phyloP scores from a whole-genome alignment of 1,140 invertebrate genomes.

The Olivierus martensii region DNA sequence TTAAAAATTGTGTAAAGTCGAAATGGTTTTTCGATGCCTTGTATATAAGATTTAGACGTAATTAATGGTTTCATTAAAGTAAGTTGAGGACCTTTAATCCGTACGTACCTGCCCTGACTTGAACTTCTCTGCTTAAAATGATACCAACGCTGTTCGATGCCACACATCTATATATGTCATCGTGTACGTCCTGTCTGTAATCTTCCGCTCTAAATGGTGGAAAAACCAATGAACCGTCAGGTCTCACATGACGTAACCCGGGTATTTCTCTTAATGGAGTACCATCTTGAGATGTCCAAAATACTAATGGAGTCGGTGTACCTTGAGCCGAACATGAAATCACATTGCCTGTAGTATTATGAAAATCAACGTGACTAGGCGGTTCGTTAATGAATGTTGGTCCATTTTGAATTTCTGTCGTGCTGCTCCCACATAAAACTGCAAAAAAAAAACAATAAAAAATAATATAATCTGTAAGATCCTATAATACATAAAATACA shows the following conservation, averaged over 20 bases:
- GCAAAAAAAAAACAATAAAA: too few relatives aligned
- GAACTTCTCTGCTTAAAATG: conserved; percentile 62
- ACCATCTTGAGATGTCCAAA: conserved; percentile 47
- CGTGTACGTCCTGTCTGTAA: conserved; percentile 41
- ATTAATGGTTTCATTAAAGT: conserved; percentile 7
- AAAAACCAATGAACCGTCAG: conserved; percentile 31
- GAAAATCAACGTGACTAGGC: conserved; percentile 78
- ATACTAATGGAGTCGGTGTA: conserved; percentile 75
- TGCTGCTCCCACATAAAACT: too few relatives aligned
- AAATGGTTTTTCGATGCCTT: neutral
- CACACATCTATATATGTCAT: conserved; percentile 41
- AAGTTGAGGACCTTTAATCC: conserved; percentile 18
- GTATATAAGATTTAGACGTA: neutral
- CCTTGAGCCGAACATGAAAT: conserved; percentile 85
- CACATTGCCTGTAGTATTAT: conserved; percentile 80
- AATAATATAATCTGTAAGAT: too few relatives aligned
- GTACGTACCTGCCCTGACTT: conserved; percentile 61
- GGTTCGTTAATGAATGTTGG: conserved; percentile 86
- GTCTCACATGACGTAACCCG: conserved; percentile 49
- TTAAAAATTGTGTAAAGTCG: too few relatives aligned
- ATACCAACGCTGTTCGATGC: conserved; percentile 58
- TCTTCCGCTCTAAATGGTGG: conserved; percentile 25
- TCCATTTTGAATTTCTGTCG: conserved; percentile 32
- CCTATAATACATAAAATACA: too few relatives aligned
- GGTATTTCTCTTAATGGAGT: conserved; percentile 46